phyloP scores from a whole-genome alignment of 2,797 vertebrate species.

The Melanitta fusca region DNA sequence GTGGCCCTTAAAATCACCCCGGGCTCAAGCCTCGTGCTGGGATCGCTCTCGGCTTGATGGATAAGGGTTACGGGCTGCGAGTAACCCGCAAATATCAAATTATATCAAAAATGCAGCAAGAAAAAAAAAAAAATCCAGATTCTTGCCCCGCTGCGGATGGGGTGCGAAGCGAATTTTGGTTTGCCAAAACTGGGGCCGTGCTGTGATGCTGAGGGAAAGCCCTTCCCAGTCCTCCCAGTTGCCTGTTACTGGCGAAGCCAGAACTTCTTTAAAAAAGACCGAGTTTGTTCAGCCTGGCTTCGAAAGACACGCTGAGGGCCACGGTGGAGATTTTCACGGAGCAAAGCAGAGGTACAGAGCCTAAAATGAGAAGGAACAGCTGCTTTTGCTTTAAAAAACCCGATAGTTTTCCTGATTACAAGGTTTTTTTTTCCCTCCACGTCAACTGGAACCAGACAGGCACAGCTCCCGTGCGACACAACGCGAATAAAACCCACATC shows the following conservation, averaged over 20 bases:
- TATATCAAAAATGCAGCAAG: background rate
- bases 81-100: too few relatives aligned
- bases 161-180: background rate
- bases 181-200: background rate
- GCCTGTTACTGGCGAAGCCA: background rate
- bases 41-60: fast-evolving
- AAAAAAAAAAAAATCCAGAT: background rate
- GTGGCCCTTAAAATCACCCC: background rate
- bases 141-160: background rate
- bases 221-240: background rate
- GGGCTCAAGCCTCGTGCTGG: background rate
- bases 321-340: fast-evolving
- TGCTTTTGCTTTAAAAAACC: background rate
- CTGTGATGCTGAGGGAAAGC: background rate
- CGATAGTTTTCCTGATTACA: background rate
- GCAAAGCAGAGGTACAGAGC: background rate
- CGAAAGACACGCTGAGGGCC: background rate
- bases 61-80: background rate
- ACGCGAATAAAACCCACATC: fast-evolving
- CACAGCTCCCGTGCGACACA: fast-evolving
- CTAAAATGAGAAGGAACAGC: background rate
- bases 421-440: background rate
- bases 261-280: too few relatives aligned
- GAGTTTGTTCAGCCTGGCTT: background rate
- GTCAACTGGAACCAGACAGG: fast-evolving